Percentiles rank a stretch among this genome's conserved stretches.
phyloP scores from a whole-genome alignment of 2,113 vertebrate species.

The Pyrgilauda ruficollis region DNA sequence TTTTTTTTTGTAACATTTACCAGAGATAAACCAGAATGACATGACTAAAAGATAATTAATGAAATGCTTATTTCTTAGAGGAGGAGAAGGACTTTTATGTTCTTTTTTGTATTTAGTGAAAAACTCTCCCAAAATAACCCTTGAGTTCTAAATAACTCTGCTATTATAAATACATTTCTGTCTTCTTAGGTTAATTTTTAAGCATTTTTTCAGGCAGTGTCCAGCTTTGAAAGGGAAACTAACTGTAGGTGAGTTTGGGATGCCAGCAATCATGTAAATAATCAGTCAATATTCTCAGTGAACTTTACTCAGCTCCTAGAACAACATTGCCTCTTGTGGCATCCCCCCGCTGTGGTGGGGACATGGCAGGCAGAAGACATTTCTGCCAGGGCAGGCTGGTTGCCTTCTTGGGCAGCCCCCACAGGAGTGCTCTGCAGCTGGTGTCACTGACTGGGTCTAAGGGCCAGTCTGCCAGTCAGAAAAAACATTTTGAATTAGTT shows the following conservation, averaged over 20 bases:
- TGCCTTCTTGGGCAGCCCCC: not conserved
- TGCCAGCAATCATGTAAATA: not conserved
- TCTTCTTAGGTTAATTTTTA: not conserved
- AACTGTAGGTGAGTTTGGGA: not conserved
- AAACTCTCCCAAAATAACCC: not conserved
- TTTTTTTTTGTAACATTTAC: not conserved
- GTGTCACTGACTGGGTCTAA: not conserved
- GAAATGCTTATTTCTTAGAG: not conserved
- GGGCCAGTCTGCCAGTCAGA: accelerated
- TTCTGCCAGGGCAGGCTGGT: not conserved
- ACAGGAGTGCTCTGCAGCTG: accelerated
- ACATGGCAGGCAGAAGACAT: not conserved
- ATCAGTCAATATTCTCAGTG: not conserved
- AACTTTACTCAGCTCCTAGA: not conserved
- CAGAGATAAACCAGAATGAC: not conserved
- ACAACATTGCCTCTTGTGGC: not conserved
- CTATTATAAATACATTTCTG: not conserved
- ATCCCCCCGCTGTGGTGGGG: not conserved
- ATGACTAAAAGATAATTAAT: not conserved
- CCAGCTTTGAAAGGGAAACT: not conserved
- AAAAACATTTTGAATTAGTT: not conserved
- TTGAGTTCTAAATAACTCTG: not conserved
- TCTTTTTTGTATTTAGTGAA: not conserved
- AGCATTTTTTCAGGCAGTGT: not conserved
- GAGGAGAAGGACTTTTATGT: accelerated